phyloP scores from a whole-genome alignment of 2,888 invertebrate genomes.

The Eristalis intricaria region DNA sequence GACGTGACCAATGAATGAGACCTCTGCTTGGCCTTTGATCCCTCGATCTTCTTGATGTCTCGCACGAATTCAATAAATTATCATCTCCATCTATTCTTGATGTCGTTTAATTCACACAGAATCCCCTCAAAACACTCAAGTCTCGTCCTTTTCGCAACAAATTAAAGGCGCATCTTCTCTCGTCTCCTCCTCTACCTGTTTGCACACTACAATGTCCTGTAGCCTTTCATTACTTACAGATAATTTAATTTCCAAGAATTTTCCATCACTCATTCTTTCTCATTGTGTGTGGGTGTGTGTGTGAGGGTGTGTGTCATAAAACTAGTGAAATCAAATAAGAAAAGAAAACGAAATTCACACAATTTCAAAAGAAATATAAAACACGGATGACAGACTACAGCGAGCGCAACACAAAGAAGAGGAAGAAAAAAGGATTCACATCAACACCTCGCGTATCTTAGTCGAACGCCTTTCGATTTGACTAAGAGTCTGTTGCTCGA shows the following conservation, averaged over 20 bases:
- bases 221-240: slow-evolving; percentile 36
- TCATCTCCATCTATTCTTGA: background rate
- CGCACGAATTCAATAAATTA: background rate
- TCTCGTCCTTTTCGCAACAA: background rate
- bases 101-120: background rate
- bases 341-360: slow-evolving; percentile 28
- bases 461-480: slow-evolving; percentile 39
- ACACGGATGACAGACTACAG: slow-evolving; percentile 55
- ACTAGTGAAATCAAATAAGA: slow-evolving; percentile 59
- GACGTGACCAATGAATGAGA: background rate
- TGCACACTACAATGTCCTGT: background rate
- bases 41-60: background rate
- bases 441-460: background rate
- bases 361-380: slow-evolving; percentile 58
- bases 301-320: slow-evolving; percentile 30
- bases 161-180: background rate
- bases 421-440: slow-evolving; percentile 26
- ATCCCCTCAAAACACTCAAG: background rate
- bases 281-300: background rate
- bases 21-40: too few relatives aligned
- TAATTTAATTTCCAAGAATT: slow-evolving; percentile 52
- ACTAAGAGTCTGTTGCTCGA: slow-evolving; percentile 60
- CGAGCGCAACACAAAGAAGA: background rate
- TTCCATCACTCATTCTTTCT: slow-evolving; percentile 31
- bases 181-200: background rate